These are phyloP conservation scores for Lepisosteus oculatus DNA, from an alignment of 2,113 vertebrate genomes.

Conservation along the genomic window DNA sequence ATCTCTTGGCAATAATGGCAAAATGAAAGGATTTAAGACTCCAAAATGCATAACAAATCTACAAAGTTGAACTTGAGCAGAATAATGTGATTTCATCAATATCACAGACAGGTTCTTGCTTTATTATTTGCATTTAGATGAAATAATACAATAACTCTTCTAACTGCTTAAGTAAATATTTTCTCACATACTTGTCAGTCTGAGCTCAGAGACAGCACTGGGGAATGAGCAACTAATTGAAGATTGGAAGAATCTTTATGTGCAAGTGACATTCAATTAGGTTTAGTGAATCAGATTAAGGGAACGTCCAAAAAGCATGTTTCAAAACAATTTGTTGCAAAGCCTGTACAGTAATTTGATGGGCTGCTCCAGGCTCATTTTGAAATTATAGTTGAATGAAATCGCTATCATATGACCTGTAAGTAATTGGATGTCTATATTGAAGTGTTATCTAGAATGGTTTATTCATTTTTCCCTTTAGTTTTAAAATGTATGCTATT, in stretches of 20 bases:
- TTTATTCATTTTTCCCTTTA: neutral
- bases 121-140: slow-evolving; percentile 79
- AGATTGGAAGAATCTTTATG: slow-evolving; percentile 64
- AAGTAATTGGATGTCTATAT: slow-evolving; percentile 66
- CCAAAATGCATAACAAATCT: slow-evolving; percentile 65
- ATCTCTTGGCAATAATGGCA: slow-evolving; percentile 59
- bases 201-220: neutral
- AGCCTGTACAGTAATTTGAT: slow-evolving; percentile 54
- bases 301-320: slow-evolving; percentile 51
- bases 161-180: slow-evolving; percentile 74
- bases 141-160: slow-evolving; percentile 68
- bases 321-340: slow-evolving; percentile 59
- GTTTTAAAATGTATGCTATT: neutral
- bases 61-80: slow-evolving; percentile 18
- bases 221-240: slow-evolving; percentile 68
- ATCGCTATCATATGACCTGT: slow-evolving; percentile 57
- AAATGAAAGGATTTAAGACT: slow-evolving; percentile 67
- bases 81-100: slow-evolving; percentile 70
- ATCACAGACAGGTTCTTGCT: slow-evolving; percentile 28
- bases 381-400: slow-evolving; percentile 58
- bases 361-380: slow-evolving; percentile 47
- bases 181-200: slow-evolving; percentile 58
- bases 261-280: slow-evolving; percentile 78
- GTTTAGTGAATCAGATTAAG: slow-evolving; percentile 64
- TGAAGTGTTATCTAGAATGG: slow-evolving; percentile 25